phyloP scores from a whole-genome alignment of 2,113 vertebrate genomes.

The Ochotona princeps region DNA sequence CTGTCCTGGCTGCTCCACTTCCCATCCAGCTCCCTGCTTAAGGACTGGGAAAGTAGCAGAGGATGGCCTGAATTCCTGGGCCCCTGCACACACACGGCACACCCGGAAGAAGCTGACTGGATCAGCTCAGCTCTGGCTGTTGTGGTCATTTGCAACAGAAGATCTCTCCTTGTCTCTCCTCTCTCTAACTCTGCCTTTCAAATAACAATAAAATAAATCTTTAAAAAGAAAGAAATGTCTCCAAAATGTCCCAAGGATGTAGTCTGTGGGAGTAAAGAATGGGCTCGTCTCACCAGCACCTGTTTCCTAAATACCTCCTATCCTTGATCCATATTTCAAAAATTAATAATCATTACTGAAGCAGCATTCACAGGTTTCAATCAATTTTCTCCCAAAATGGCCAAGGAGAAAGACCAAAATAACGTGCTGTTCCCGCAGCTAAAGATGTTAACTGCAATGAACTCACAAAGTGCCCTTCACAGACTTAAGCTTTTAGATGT shows the following conservation, averaged over 20 bases:
- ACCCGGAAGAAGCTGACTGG: no score
- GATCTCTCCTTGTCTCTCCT: no score
- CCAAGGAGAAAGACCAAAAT: constrained; percentile 70
- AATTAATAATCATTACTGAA: constrained; percentile 67
- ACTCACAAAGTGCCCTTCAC: constrained; percentile 58
- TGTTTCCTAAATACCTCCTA: constrained; percentile 54
- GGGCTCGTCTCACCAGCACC: constrained; percentile 60
- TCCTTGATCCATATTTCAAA: constrained; percentile 54
- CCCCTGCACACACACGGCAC: no score
- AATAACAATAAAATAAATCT: no score
- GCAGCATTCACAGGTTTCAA: constrained; percentile 62
- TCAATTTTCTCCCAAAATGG: constrained; percentile 60
- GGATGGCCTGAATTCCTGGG: no score
- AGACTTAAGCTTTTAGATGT: constrained; percentile 57
- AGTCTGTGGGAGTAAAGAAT: constrained; percentile 36
- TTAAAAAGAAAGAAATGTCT: constrained; percentile 6
- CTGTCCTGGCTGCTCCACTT: no score
- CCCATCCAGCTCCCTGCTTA: no score
- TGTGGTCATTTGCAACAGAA: no score
- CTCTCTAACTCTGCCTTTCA: no score
- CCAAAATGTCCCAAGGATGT: constrained; percentile 3
- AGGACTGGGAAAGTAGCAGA: no score
- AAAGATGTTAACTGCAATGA: constrained; percentile 50
- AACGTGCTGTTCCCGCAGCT: neutral
- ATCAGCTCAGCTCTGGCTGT: no score